phyloP scores from a whole-genome alignment of 2,888 invertebrate genomes.

The Brenthis hecate region DNA sequence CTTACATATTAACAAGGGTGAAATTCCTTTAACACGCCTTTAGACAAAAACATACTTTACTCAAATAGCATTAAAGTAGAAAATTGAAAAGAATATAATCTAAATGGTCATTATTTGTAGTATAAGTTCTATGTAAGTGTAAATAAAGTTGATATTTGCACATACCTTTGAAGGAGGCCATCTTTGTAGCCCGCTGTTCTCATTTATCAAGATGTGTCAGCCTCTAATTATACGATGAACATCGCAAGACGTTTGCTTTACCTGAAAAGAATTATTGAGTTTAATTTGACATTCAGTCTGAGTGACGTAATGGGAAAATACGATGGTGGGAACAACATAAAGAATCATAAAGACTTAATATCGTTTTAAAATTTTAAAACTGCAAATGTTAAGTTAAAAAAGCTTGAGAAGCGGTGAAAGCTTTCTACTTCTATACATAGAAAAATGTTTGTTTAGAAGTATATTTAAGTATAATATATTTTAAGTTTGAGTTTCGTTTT shows the following conservation, averaged over 20 bases:
- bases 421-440: too few relatives aligned
- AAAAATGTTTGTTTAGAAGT: too few relatives aligned
- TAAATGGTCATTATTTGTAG: not conserved
- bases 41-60: not conserved
- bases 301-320: not conserved
- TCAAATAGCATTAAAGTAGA: constrained; percentile 19
- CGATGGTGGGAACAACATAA: not conserved
- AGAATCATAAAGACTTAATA: too few relatives aligned
- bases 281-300: constrained; percentile 28
- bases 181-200: constrained; percentile 42
- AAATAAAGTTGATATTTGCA: constrained; percentile 18
- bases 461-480: too few relatives aligned
- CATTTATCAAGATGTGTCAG: constrained; percentile 45
- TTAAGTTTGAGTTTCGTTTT: too few relatives aligned
- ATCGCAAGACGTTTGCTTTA: constrained; percentile 35
- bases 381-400: too few relatives aligned
- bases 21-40: not conserved
- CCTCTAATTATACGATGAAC: constrained; percentile 33
- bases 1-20: constrained; percentile 29
- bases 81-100: not conserved
- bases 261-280: constrained; percentile 37
- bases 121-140: not conserved
- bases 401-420: too few relatives aligned
- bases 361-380: too few relatives aligned
- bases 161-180: constrained; percentile 56